Evolutionary conservation across 2,113 vertebrate species (phyloP).

Genomic region (Illadopsis cleaveri): DNA sequence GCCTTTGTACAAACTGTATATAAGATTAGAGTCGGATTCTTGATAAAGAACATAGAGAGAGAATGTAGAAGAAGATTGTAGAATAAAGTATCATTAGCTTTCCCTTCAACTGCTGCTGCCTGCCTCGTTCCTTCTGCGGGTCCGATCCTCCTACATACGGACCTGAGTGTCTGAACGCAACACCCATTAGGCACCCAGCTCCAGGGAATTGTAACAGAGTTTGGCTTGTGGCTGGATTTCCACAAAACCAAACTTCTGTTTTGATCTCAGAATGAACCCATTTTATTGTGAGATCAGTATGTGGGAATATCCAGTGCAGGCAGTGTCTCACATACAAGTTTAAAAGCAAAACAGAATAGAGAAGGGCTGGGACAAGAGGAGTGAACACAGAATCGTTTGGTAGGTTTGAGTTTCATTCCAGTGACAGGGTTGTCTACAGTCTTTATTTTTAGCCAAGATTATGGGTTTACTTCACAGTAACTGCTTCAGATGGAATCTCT

Average conservation of each 20-base stretch:
- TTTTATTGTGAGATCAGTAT: background rate
- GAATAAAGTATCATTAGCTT: too few species aligned
- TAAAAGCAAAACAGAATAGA: background rate
- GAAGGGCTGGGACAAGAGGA: background rate
- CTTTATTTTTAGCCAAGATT: background rate
- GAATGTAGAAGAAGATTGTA: too few species aligned
- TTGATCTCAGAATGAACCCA: background rate
- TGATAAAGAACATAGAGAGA: too few species aligned
- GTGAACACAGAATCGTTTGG: background rate
- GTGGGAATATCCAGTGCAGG: background rate
- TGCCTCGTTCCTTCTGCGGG: too few species aligned
- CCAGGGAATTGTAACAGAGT: background rate
- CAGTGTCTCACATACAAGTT: background rate
- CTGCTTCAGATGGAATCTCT: background rate
- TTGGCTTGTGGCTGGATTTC: background rate
- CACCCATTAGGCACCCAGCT: background rate
- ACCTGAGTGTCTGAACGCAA: too few species aligned
- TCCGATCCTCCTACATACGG: too few species aligned
- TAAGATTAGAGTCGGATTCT: too few species aligned
- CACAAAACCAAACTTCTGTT: background rate
- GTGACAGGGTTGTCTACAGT: background rate
- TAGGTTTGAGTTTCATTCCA: background rate
- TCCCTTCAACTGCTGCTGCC: too few species aligned
- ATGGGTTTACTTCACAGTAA: background rate
- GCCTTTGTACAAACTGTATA: too few species aligned